Conservation (phyloP, 2,888 invertebrate species). For the Luperina testacea region DNA sequence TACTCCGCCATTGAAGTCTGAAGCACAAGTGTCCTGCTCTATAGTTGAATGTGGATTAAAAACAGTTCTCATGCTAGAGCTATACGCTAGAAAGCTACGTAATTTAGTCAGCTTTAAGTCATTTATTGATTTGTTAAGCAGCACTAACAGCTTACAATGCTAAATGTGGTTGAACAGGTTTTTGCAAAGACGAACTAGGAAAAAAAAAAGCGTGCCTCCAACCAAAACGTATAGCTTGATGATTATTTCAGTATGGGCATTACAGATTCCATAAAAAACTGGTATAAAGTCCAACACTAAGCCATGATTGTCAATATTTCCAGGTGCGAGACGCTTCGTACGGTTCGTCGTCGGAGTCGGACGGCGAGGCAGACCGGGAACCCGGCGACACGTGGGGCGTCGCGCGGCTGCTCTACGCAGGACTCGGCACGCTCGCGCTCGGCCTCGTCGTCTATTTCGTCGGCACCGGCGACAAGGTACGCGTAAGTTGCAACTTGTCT, state of each 20-base stretch:
- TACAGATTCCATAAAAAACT: neutral
- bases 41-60: neutral
- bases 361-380: conserved; percentile 92
- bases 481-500: conserved; percentile 39
- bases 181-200: neutral
- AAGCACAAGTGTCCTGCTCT: neutral
- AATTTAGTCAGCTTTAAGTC: neutral
- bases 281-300: neutral
- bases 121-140: no score
- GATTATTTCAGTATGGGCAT: neutral
- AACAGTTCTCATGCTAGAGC: conserved; percentile 3
- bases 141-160: neutral
- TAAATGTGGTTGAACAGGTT: neutral
- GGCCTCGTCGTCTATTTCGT: conserved; percentile 97
- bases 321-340: conserved; percentile 96
- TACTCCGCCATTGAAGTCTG: neutral
- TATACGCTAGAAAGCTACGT: conserved; percentile 28
- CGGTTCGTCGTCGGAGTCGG: conserved; percentile 93
- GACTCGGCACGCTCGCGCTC: conserved; percentile 94
- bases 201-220: neutral
- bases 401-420: conserved; percentile 95
- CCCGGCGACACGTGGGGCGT: conserved; percentile 94
- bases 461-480: conserved; percentile 95
- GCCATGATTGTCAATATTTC: conserved; percentile 22
- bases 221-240: neutral